Evolutionary conservation across 2,797 vertebrate species (phyloP), one percentile per base, ranked within the genome.

Genomic region (Gambelia wislizenii): DNA sequence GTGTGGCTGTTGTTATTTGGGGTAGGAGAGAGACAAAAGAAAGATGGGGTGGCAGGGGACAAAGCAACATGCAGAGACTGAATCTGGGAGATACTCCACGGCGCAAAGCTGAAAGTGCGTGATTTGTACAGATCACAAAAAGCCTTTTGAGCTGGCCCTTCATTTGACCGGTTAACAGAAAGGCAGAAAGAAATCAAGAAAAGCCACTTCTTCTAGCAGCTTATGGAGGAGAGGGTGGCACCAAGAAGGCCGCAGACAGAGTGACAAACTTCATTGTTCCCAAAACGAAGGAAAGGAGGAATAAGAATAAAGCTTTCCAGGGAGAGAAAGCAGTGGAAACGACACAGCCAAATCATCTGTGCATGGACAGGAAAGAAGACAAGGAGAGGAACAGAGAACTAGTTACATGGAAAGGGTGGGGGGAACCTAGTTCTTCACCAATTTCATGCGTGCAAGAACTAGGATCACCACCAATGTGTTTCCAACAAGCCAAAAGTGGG

Each of bases 11-110:
- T 54, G 47, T 2, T 22, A 18, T 80, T 54, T 56, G 33, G 64
- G 22, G 14, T 8, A 36, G 33, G 13, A 20, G 10, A 13, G 10
- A 89, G 89, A 30, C 39, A 33, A 44, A 20, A 56, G 52, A 47
- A 44, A 91, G 92, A 90, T 22, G 56, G 56, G 56, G 6, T n/a
- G n/a, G n/a, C n/a, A 91, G 86, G 91, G 94, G 91, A 92, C 94
- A 89, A 90, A 91, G 91, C 92, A 91, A 95, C 97, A 97, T 97
- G 97, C 97, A 96, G 91, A 95, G 88, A 90, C 47, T 84, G 88
- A 85, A 30, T 79, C 86, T 76, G 86, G 87, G 88, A 64, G 47
- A 56, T 30, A 92, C 90, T 93, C 89, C 91, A 91, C 91, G 88
- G 83, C 87, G 93, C 92, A 93, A 90, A 92, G 33, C 93, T 89